A percentile compares a stretch with the other conserved stretches of the same genome.
phyloP scores from a whole-genome alignment of 2,797 vertebrate species.

The Tenualosa thibaudeaui region DNA sequence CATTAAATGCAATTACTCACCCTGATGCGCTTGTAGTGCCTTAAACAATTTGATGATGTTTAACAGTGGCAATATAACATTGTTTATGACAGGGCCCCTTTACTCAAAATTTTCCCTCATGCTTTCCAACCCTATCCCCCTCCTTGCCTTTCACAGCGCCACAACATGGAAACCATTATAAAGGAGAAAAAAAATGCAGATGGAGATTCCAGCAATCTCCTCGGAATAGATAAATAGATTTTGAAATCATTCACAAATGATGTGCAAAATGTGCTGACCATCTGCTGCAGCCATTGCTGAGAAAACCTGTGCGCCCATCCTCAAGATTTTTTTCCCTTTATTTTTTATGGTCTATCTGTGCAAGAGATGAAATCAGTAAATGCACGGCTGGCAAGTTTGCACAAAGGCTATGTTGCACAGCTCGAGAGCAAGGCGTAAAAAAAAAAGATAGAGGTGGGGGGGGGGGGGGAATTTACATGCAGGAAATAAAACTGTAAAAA shows the following conservation, averaged over 20 bases:
- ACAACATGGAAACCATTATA: constrained; percentile 87
- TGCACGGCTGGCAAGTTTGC: not conserved
- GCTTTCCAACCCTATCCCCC: constrained; percentile 53
- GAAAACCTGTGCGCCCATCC: constrained; percentile 60
- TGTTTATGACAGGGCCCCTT: constrained; percentile 58
- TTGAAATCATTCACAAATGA: constrained; percentile 90
- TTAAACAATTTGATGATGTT: constrained; percentile 55
- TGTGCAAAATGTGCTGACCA: constrained; percentile 85
- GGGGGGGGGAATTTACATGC: constrained; percentile 26
- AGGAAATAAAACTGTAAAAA: constrained; percentile 15
- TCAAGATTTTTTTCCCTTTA: not conserved
- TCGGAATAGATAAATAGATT: constrained; percentile 87
- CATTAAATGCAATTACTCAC: constrained; percentile 56
- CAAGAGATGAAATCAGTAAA: constrained; percentile 22
- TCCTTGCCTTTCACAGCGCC: constrained; percentile 61
- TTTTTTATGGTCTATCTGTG: constrained; percentile 26
- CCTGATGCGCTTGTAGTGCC: constrained; percentile 41
- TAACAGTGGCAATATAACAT: constrained; percentile 68
- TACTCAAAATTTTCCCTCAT: constrained; percentile 52
- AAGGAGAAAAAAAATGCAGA: constrained; percentile 76
- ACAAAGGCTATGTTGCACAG: constrained; percentile 12
- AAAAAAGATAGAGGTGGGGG: not conserved
- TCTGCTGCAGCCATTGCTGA: constrained; percentile 73
- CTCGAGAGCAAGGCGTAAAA: constrained; percentile 14
- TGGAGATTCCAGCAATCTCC: constrained; percentile 88